Percentiles rank a stretch among this genome's conserved stretches.
These are phyloP conservation scores for Drosophila bunnanda DNA, from an alignment of 2,888 invertebrate genomes.

Conservation along the genomic window DNA sequence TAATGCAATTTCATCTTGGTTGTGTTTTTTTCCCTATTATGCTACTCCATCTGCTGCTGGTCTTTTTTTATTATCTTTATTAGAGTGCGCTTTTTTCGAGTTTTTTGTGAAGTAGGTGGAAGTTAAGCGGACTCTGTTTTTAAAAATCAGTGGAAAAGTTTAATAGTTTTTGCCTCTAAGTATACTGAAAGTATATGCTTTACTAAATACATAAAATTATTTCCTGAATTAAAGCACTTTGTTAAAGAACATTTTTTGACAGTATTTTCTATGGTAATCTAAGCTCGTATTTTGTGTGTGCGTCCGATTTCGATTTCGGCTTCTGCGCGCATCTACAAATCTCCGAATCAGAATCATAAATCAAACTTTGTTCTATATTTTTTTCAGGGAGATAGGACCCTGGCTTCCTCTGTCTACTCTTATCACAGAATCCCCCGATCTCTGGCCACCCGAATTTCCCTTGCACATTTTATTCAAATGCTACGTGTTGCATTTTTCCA, in stretches of 20 bases:
- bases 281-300: constrained; percentile 1
- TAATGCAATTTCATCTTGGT: constrained; percentile 72
- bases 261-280: constrained; percentile 2
- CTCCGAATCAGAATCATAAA: constrained; percentile 61
- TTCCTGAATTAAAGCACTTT: not conserved
- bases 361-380: constrained; percentile 60
- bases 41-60: constrained; percentile 35
- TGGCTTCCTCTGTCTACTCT: not conserved
- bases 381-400: constrained; percentile 11
- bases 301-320: constrained; percentile 17
- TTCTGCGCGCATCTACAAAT: constrained; percentile 36
- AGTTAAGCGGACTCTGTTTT: constrained; percentile 14
- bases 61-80: constrained; percentile 43
- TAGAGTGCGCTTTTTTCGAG: constrained; percentile 33
- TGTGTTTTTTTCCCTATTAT: constrained; percentile 40
- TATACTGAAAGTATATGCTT: not conserved
- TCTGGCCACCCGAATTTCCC: constrained; percentile 4
- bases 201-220: not conserved
- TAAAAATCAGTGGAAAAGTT: constrained; percentile 11
- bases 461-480: constrained; percentile 48
- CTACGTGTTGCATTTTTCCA: constrained; percentile 65
- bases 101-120: not conserved
- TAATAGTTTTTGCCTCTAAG: too few relatives aligned
- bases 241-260: not conserved
- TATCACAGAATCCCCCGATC: constrained; percentile 10